These are phyloP conservation scores for Haliclona indistincta DNA, from an alignment of 37 sponge, comb jelly and placozoan species.

Conservation along the genomic window DNA sequence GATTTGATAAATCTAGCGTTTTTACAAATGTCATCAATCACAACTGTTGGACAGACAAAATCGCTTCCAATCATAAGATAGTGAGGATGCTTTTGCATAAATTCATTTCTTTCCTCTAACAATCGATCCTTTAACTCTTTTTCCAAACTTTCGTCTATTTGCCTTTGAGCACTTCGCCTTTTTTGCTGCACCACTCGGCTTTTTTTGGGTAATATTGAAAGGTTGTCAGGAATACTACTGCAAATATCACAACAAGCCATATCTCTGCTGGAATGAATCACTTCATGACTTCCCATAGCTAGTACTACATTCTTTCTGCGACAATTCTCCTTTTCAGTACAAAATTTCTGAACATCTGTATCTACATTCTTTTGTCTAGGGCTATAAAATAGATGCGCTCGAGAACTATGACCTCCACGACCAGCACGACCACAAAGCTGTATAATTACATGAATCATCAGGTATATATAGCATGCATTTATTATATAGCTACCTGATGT, in stretches of 20 bases:
- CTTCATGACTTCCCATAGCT: not conserved
- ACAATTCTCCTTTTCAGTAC: not conserved
- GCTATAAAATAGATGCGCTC: constrained; percentile 9
- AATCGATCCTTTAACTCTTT: not conserved
- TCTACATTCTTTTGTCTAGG: constrained; percentile 1
- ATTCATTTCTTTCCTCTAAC: not conserved
- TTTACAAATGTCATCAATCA: constrained; percentile 10
- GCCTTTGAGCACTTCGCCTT: not conserved
- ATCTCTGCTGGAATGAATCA: not conserved
- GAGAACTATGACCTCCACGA: not conserved
- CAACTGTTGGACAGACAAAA: constrained; percentile 6
- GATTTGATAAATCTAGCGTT: not conserved
- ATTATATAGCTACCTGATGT: constrained; percentile 3
- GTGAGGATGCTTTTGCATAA: not conserved
- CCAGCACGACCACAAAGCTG: constrained; percentile 22
- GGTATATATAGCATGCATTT: not conserved
- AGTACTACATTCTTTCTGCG: not conserved
- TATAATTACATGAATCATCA: not conserved
- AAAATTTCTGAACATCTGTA: not conserved
- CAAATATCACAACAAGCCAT: constrained; percentile 4
- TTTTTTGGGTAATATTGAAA: too few species aligned
- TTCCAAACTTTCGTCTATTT: not conserved
- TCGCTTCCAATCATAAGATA: constrained; percentile 6
- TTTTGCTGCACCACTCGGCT: not conserved
- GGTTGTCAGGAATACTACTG: too few species aligned